Conservation (phyloP, 2,888 invertebrate genomes). For the Himalopsyche japonica region DNA sequence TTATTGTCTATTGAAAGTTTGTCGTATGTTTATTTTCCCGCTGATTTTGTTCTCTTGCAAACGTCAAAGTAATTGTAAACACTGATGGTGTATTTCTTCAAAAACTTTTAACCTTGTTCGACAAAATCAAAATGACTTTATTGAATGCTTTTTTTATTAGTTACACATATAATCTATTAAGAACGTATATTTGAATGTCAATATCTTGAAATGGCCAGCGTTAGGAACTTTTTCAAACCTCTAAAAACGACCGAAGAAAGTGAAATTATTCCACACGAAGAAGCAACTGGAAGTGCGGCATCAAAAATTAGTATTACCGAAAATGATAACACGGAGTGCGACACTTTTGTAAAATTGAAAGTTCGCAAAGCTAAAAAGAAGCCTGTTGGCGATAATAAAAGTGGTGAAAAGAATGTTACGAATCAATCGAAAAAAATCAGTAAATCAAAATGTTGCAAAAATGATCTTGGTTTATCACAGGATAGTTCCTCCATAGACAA, state of each 20-base stretch:
- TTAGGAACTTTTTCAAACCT: background rate
- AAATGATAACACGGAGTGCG: background rate
- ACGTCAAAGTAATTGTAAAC: background rate
- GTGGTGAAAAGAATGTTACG: background rate
- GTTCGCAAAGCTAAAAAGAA: background rate
- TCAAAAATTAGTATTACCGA: background rate
- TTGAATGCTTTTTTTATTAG: background rate
- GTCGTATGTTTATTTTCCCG: background rate
- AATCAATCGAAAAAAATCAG: background rate
- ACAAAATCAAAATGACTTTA: background rate
- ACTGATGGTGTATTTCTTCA: background rate
- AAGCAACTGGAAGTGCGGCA: background rate
- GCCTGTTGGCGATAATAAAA: background rate
- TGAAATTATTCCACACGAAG: background rate
- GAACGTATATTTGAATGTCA: background rate
- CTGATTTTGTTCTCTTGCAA: background rate
- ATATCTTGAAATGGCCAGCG: background rate
- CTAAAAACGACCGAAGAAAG: background rate
- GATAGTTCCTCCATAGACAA: background rate
- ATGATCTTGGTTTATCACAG: background rate
- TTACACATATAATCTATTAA: background rate
- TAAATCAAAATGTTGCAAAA: background rate
- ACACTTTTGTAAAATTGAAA: background rate
- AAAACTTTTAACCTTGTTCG: background rate
- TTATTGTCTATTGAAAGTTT: background rate